Evolutionary conservation across 2,797 vertebrate species (phyloP), one percentile per base, ranked within the genome.

Genomic region (Tragelaphus eurycerus): DNA sequence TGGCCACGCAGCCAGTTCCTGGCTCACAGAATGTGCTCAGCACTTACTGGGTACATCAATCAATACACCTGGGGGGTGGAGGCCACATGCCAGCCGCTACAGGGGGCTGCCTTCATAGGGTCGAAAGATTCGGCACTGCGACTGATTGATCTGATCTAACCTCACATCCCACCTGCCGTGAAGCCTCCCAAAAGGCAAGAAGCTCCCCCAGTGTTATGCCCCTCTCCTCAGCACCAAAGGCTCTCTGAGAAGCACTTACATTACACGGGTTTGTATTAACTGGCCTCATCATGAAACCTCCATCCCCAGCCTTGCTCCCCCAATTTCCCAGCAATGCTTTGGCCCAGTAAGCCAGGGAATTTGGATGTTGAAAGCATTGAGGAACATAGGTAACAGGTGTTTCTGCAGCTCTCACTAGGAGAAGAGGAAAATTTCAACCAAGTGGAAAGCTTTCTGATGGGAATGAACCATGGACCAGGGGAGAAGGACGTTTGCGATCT

Each of bases 401-500:
- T 82, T 93, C 76, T 86, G 74, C 60, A 79, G 38, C 64, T 92
- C n/a, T 94, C 7, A 0, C 50, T 57, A 81, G 9, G 14, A 78
- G 50, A 93, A 84, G 48, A 92, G 27, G 64, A 96, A 91, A 83
- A 92, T 92, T 94, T 27, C 93, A 93, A 74, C 50, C 31, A 31
- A 0, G 50, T 71, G 9, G 23, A 92, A 93, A 93, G 78, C 89
- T 91, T 96, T 96, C 60, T 71, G 96, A 92, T 95, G 97, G 83
- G 96, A 97, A 97, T 85, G 21, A 91, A 60, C 90, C 43, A 83
- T 4, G 55, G 54, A 59, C 14, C 43, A 48, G 43, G 25, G 38
- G 10, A 15, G 94, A 96, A 96, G 34, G 89, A 81, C 29, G 50
- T 92, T 74, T 46, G 38, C 13, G 81, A 46, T 89, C 96, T 89